A percentile compares a stretch with the other conserved stretches of the same genome.
These are phyloP conservation scores for Drosophila pseudoobscura DNA, from an alignment of 1,140 invertebrate genomes.

Conservation along the genomic window DNA sequence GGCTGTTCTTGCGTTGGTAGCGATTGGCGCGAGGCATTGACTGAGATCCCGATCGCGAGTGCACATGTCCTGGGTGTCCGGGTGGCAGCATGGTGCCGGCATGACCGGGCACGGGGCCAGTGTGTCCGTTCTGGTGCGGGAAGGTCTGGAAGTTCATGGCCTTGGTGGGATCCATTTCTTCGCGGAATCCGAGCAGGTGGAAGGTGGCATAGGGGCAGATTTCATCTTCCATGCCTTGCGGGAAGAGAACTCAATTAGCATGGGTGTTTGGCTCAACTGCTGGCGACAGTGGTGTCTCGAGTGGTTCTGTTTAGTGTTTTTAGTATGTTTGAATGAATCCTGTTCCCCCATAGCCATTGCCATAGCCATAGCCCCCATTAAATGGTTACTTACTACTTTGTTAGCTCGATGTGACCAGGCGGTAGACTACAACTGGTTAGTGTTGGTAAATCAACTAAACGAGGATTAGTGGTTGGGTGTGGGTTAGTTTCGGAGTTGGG, in stretches of 20 bases:
- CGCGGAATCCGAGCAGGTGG: conserved; percentile 95
- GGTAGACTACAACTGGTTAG: conserved; percentile 58
- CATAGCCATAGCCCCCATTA: conserved; percentile 2
- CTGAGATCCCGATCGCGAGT: conserved; percentile 93
- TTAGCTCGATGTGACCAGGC: conserved; percentile 44
- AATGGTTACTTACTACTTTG: conserved; percentile 47
- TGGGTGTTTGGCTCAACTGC: neutral
- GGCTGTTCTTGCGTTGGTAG: conserved; percentile 87
- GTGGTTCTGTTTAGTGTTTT: conserved; percentile 65
- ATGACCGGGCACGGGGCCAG: conserved; percentile 84
- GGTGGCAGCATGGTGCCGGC: conserved; percentile 91
- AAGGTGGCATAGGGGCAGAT: conserved; percentile 97
- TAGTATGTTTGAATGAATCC: conserved; percentile 55
- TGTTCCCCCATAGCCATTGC: neutral
- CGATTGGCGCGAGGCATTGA: conserved; percentile 92
- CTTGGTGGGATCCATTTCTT: conserved; percentile 96
- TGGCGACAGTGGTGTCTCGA: conserved; percentile 1
- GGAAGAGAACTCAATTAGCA: conserved; percentile 36
- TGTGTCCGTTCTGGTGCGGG: conserved; percentile 90
- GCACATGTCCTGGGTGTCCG: conserved; percentile 87
- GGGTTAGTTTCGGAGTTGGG: neutral
- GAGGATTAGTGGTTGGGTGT: conserved; percentile 9
- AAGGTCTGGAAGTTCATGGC: conserved; percentile 94
- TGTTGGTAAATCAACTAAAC: conserved; percentile 21
- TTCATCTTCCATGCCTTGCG: conserved; percentile 94